Conservation (phyloP, 2,797 vertebrate genomes). For the Aulostomus chinensis region DNA sequence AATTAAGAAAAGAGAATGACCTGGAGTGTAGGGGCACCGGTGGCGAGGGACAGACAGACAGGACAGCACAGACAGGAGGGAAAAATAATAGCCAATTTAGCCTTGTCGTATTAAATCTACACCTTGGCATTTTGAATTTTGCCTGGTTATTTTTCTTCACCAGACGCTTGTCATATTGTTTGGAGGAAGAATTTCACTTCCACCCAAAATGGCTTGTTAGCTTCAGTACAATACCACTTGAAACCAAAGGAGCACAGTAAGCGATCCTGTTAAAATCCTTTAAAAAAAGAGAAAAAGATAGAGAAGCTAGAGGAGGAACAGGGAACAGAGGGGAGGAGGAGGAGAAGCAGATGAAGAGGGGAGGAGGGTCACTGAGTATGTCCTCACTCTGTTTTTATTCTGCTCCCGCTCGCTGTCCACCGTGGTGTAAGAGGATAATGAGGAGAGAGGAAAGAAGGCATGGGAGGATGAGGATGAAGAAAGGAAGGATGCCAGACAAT, state of each 20-base stretch:
- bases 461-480: constrained; percentile 16
- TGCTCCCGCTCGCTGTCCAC: not conserved
- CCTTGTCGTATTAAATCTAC: constrained; percentile 61
- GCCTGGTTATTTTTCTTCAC: constrained; percentile 57
- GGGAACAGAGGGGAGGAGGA: not conserved
- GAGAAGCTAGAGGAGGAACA: constrained; percentile 1
- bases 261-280: constrained; percentile 42
- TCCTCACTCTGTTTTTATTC: constrained; percentile 25
- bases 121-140: constrained; percentile 68
- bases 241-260: constrained; percentile 51
- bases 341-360: constrained; percentile 9
- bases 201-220: constrained; percentile 64
- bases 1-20: constrained; percentile 52
- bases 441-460: constrained; percentile 35
- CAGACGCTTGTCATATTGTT: constrained; percentile 57
- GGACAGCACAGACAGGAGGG: constrained; percentile 50
- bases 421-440: constrained; percentile 54
- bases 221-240: constrained; percentile 45
- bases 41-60: constrained; percentile 34
- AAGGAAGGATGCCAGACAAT: too few relatives aligned
- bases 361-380: constrained; percentile 19
- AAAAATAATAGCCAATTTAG: constrained; percentile 77
- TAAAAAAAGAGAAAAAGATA: too few relatives aligned
- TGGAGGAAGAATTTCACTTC: constrained; percentile 37
- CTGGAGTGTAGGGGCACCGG: constrained; percentile 1